Evolutionary conservation across 2,797 vertebrate genomes (phyloP), one percentile per base, ranked within the genome.

Genomic region (Enteromius trimaculatus): DNA sequence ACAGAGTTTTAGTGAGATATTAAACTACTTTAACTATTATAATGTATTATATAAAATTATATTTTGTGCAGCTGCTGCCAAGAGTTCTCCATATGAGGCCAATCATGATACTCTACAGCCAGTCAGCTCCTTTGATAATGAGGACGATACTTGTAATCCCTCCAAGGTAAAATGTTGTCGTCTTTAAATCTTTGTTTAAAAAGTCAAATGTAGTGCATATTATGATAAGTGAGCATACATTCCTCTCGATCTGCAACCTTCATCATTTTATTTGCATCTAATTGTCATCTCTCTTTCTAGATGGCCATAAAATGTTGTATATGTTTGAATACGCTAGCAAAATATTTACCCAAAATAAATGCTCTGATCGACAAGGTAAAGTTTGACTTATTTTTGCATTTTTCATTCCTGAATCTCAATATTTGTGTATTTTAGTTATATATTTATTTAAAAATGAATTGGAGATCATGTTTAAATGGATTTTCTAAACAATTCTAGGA

Each of bases 101-200:
- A 19, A 11, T 26, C 3, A 1, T 65, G 42, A 65, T 44, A 64
- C 5, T 6, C 1, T 39, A 55, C 47, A 69, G 16, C 16, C n/a
- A 4, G n/a, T 55, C 49, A 13, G 14, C 31, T 26, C 34, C 2
- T 2, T 51, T 23, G 62, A 34, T 6, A 51, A 19, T 31, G 9
- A 26, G 65, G 16, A 26, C 4, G n/a, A 55, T 42, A 34, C 5
- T 16, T 70, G 65, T 39, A 26, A 8, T 42, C 2, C 29, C n/a
- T 4, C 49, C 78, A 80, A 80, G 78, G 78, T 80, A 70, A 80
- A 37, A 10, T n/a, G 21, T 44, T 5, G 47, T 31, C 2, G 47
- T 10, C 19, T 19, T 44, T 29, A 26, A 19, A 4, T 2, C 4
- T 71, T 31, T 3, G 26, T 29, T 64, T 64, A 31, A 17, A 53